Evolutionary conservation across 2,797 vertebrate species (phyloP).

Genomic region (Gephyroberyx darwinii): DNA sequence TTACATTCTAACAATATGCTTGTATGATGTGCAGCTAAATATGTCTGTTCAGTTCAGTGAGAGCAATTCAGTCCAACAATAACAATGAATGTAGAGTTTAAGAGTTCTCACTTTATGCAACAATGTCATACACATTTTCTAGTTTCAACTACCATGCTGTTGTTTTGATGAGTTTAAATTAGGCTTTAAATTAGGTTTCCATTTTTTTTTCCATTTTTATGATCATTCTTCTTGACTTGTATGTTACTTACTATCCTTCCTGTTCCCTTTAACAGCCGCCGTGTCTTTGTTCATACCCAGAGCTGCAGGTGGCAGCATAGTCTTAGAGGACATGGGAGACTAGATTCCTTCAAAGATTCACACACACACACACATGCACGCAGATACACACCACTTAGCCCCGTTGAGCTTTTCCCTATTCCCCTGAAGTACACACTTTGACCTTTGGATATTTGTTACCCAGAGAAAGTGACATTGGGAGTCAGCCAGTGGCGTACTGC

Average conservation of each 20-base stretch:
- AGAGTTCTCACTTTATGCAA: not conserved
- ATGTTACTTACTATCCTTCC: constrained; percentile 28
- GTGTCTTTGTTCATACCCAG: constrained; percentile 71
- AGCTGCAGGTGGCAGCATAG: constrained; percentile 95
- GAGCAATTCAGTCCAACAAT: not conserved
- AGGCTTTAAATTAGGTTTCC: constrained; percentile 16
- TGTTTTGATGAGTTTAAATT: constrained; percentile 25
- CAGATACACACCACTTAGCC: constrained; percentile 59
- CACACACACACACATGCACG: constrained; percentile 28
- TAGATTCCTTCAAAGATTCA: constrained; percentile 70
- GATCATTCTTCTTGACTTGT: constrained; percentile 37
- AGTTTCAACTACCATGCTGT: constrained; percentile 14
- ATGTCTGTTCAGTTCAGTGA: not conserved
- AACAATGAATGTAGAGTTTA: constrained; percentile 17
- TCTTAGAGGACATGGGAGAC: constrained; percentile 79
- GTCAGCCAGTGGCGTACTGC: constrained; percentile 67
- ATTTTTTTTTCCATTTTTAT: constrained; percentile 35
- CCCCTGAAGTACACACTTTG: constrained; percentile 77
- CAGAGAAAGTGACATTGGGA: constrained; percentile 84
- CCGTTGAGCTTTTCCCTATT: constrained; percentile 72
- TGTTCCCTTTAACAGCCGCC: constrained; percentile 33
- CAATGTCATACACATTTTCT: not conserved
- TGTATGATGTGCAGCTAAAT: not conserved
- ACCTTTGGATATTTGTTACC: constrained; percentile 88
- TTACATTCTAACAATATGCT: not conserved